Conservation (phyloP, 2,888 invertebrate genomes). For the Branchipolynoe longqiensis region DNA sequence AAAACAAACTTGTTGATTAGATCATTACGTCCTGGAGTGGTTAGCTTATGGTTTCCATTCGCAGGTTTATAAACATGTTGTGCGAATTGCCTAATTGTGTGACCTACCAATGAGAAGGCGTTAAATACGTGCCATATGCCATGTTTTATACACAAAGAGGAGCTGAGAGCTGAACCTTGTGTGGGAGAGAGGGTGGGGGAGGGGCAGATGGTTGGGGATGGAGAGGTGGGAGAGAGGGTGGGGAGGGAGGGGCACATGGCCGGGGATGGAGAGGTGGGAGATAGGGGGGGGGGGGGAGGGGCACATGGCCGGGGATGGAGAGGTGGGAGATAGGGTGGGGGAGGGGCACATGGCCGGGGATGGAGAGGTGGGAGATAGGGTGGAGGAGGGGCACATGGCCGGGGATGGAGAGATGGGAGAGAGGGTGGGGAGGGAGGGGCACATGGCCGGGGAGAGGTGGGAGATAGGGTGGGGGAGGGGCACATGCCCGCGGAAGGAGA, state of each 20-base stretch:
- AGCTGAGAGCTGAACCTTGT: background rate
- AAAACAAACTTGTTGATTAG: no score
- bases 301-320: background rate
- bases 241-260: no score
- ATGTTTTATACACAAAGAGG: no score
- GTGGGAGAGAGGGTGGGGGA: background rate
- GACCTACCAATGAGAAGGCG: no score
- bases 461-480: background rate
- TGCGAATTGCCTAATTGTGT: no score
- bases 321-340: background rate
- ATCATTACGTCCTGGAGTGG: no score
- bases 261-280: background rate
- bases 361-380: background rate
- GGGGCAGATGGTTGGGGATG: background rate
- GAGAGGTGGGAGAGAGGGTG: background rate
- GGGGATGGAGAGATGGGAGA: background rate
- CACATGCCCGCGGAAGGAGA: background rate
- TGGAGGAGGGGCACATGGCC: background rate
- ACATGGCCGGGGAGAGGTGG: background rate
- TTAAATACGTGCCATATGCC: no score
- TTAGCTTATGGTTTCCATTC: no score
- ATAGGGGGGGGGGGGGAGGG: background rate
- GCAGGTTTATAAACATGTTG: no score
- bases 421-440: background rate
- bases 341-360: background rate